Conservation (phyloP, 2,888 invertebrate genomes). For the Ochropleura leucogaster region DNA sequence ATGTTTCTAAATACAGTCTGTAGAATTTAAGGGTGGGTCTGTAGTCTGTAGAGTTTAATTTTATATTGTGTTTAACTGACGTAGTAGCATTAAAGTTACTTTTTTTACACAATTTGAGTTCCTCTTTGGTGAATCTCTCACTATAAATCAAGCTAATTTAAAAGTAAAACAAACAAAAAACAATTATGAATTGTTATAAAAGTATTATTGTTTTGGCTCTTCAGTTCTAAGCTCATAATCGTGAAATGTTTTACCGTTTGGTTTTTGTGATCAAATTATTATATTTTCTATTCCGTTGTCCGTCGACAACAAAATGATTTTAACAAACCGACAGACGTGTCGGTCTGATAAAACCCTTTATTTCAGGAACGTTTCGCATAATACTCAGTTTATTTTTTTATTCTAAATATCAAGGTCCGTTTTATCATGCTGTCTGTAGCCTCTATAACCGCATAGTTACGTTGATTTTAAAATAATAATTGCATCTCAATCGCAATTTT, state of each 20-base stretch:
- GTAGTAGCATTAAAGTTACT: neutral
- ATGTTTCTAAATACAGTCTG: constrained; percentile 5
- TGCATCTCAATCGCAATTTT: neutral
- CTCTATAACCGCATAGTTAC: too few species aligned
- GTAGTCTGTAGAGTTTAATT: too few species aligned
- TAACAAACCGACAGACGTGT: too few species aligned
- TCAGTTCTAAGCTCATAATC: constrained; percentile 6
- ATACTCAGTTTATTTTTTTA: neutral
- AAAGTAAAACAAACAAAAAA: too few species aligned
- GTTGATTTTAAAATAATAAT: neutral
- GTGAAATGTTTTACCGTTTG: neutral
- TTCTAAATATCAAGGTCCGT: neutral
- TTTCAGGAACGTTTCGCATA: too few species aligned
- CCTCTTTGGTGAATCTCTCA: neutral
- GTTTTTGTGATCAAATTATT: constrained; percentile 9
- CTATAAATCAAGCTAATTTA: neutral
- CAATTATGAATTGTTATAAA: too few species aligned
- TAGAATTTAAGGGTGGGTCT: constrained; percentile 3
- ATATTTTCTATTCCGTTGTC: constrained; percentile 8
- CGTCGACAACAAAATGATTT: too few species aligned
- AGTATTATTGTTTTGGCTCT: neutral
- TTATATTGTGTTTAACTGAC: neutral
- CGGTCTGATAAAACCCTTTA: too few species aligned
- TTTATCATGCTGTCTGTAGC: neutral
- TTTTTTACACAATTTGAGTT: neutral